Conservation (phyloP, 2,113 vertebrate species). For the Neogobius melanostomus region DNA sequence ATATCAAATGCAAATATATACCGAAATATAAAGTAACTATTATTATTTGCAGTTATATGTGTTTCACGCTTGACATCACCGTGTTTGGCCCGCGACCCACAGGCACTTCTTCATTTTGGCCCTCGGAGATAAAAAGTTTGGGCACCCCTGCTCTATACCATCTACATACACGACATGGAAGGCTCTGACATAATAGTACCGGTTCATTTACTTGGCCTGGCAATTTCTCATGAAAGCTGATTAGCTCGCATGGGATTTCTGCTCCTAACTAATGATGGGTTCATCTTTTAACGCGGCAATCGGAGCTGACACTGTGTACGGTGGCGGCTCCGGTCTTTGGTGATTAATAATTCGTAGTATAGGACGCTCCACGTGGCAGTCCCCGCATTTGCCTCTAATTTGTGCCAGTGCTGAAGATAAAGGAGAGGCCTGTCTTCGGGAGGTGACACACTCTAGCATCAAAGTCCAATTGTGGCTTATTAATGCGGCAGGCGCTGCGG, state of each 20-base stretch:
- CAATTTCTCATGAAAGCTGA: constrained; percentile 46
- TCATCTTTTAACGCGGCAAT: constrained; percentile 34
- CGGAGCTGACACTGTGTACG: constrained; percentile 28
- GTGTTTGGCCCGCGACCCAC: no score
- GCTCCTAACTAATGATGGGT: constrained; percentile 51
- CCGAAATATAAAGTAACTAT: no score
- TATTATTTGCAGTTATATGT: no score
- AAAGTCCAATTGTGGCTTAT: constrained; percentile 68
- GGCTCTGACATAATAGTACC: not conserved
- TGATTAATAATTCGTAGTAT: constrained; percentile 51
- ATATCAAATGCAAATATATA: no score
- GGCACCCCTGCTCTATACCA: not conserved
- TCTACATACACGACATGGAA: not conserved
- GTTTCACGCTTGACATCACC: no score
- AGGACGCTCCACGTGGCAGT: constrained; percentile 21
- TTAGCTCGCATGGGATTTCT: constrained; percentile 27
- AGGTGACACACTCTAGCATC: constrained; percentile 70
- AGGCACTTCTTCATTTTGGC: no score
- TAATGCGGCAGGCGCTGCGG: constrained; percentile 47
- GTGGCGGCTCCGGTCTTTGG: constrained; percentile 21
- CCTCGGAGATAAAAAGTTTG: no score
- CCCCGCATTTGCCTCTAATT: constrained; percentile 37
- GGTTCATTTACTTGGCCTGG: constrained; percentile 8
- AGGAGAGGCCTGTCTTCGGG: constrained; percentile 53
- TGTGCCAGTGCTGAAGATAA: constrained; percentile 34